A percentile compares a stretch with the other conserved stretches of the same genome.
Evolutionary conservation across 2,113 vertebrate genomes (phyloP).

Genomic region (Gymnorhina tibicen): DNA sequence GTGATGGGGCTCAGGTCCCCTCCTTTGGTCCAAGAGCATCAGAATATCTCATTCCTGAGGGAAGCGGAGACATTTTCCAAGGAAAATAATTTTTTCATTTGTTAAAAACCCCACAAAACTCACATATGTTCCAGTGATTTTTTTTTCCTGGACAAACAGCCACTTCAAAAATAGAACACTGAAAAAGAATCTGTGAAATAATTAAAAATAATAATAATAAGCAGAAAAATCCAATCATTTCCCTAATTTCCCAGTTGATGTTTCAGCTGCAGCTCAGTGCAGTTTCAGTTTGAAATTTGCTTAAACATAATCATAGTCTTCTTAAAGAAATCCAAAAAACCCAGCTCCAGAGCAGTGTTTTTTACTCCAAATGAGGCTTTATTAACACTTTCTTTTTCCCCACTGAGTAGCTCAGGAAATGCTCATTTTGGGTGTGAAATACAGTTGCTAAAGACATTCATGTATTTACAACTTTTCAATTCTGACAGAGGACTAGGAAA

Average conservation of each 20-base stretch:
- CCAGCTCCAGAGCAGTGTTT: not conserved
- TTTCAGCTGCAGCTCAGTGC: constrained; percentile 2
- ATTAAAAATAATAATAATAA: constrained; percentile 58
- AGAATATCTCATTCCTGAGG: not conserved
- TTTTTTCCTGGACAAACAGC: not conserved
- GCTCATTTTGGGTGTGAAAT: not conserved
- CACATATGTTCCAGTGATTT: not conserved
- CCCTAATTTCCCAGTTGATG: not conserved
- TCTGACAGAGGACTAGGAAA: not conserved
- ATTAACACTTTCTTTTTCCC: constrained; percentile 6
- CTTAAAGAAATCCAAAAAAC: not conserved
- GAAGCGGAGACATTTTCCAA: not conserved
- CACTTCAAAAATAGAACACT: not conserved
- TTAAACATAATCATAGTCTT: not conserved
- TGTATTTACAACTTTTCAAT: not conserved
- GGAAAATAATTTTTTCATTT: not conserved
- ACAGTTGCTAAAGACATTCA: not conserved
- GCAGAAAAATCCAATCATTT: constrained; percentile 45
- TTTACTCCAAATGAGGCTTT: not conserved
- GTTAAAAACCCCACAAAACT: not conserved
- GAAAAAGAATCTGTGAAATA: constrained; percentile 7
- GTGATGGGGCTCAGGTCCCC: not conserved
- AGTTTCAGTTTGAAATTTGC: constrained; percentile 12
- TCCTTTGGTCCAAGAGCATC: not conserved
- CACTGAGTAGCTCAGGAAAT: not conserved